Evolutionary conservation across 2,797 vertebrate genomes (phyloP), one percentile per base, ranked within the genome.

Genomic region (Petrocephalus schoutedeni): DNA sequence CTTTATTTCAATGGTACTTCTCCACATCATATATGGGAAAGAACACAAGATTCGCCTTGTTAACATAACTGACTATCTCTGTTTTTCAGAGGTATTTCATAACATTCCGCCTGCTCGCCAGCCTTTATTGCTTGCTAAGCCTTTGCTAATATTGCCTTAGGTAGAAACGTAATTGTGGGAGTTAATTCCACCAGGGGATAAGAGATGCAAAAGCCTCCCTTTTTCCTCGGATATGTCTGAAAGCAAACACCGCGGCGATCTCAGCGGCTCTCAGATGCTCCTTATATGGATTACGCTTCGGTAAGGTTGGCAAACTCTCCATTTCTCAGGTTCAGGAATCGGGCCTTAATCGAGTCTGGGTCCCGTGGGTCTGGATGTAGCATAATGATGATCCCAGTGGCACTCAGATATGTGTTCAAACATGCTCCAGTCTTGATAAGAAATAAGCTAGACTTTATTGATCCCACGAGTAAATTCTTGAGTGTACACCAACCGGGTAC

Each of bases 141-240:
- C 7, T 56, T 32, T 49, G 10, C 84, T 88, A 45, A 88, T 57
- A 74, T 57, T 23, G 84, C 49, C 23, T 64, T 8, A 32, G 61
- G 51, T 86, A 67, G 8, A 10, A 86, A 16, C 19, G 5, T 12
- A 56, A 86, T 58, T 85, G 67, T 57, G 83, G 16, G 59, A 53
- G 21, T 84, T 19, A 56, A 67, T 64, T 88, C 61, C 32, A 57
- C 51, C 2, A 10, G 61, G 61, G 83, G 83, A 67, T 23, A 74
- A 56, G n/a, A 32, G 56, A 74, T 74, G 59, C 54, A 85, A 74
- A 77, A 32, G 23, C 23, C 58, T 56, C 41, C 41, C 1, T 12
- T 85, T 86, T 14, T 41, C 41, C 51, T 86, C 21, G 21, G 83
- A 51, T 86, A 86, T 86, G 36, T 86, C 19, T 41, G 19, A 86